Conservation (phyloP, 2,888 invertebrate genomes). For the Drosophila atripex region DNA sequence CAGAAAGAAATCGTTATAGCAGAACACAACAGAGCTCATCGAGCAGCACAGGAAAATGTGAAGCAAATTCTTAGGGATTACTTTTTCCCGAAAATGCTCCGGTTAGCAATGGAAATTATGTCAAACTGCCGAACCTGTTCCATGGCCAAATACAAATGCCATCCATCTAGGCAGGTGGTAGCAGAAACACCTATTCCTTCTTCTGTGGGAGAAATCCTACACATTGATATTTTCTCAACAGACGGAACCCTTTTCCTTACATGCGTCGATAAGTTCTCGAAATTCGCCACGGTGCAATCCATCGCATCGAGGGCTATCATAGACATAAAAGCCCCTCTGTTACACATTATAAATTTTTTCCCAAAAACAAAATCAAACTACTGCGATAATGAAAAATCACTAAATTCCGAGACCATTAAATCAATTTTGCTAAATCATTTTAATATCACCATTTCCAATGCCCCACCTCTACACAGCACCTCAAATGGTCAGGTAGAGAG, state of each 20-base stretch:
- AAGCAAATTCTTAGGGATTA: too few relatives aligned
- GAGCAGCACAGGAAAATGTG: too few relatives aligned
- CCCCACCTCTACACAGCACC: constrained; percentile 7
- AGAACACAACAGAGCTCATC: too few relatives aligned
- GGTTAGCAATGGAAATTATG: too few relatives aligned
- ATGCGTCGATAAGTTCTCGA: constrained; percentile 2
- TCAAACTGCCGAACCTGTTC: too few relatives aligned
- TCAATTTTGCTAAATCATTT: not conserved
- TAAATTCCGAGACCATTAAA: not conserved
- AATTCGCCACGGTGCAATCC: constrained; percentile 25
- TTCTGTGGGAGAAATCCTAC: constrained; percentile 4
- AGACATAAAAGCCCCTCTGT: not conserved
- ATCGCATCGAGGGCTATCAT: constrained; percentile 2
- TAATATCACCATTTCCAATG: constrained; percentile 1
- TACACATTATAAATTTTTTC: not conserved
- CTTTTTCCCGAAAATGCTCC: too few relatives aligned
- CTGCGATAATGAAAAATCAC: not conserved
- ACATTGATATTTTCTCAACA: not conserved
- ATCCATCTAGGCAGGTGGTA: not conserved
- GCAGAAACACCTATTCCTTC: constrained; percentile 8
- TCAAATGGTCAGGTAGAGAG: constrained; percentile 3
- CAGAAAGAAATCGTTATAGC: too few relatives aligned
- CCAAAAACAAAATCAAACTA: not conserved
- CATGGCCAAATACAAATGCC: too few relatives aligned
- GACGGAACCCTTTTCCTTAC: not conserved